Evolutionary conservation across 1,140 invertebrate species (phyloP).

Genomic region (Papilio aristodemus): DNA sequence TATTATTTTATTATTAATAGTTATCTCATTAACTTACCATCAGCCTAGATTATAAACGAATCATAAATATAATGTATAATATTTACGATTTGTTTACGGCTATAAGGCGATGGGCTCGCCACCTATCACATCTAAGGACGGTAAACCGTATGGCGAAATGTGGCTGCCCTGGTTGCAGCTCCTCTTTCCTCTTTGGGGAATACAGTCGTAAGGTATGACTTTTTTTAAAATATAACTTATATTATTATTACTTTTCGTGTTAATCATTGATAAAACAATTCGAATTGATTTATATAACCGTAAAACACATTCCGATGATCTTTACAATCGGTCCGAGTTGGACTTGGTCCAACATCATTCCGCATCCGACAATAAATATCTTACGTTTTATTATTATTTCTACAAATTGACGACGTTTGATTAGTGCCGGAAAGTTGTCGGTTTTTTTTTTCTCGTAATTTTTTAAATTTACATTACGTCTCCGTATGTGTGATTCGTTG

Average conservation of each 20-base stretch:
- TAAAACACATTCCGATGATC: conserved; percentile 46
- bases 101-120: no score
- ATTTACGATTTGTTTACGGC: no score
- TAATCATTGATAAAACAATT: conserved; percentile 20
- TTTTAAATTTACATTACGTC: background rate
- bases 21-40: no score
- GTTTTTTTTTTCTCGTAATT: background rate
- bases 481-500: background rate
- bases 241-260: conserved; percentile 6
- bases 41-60: no score
- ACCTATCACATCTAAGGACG: no score
- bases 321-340: conserved; percentile 57
- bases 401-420: conserved; percentile 43
- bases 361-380: conserved; percentile 65
- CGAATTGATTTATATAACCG: conserved; percentile 50
- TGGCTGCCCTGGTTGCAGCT: no score
- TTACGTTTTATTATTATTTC: conserved; percentile 54
- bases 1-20: no score
- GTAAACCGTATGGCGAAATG: no score
- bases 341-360: conserved; percentile 54
- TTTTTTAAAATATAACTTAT: conserved; percentile 14
- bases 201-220: no score
- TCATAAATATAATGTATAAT: no score
- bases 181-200: no score
- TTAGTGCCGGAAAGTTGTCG: conserved; percentile 20